Percentiles rank a stretch among this genome's conserved stretches.
These are phyloP conservation scores for rabbit (Oryctolagus cuniculus) DNA, from an alignment of 2,113 vertebrate genomes.

Conservation along the genomic window DNA sequence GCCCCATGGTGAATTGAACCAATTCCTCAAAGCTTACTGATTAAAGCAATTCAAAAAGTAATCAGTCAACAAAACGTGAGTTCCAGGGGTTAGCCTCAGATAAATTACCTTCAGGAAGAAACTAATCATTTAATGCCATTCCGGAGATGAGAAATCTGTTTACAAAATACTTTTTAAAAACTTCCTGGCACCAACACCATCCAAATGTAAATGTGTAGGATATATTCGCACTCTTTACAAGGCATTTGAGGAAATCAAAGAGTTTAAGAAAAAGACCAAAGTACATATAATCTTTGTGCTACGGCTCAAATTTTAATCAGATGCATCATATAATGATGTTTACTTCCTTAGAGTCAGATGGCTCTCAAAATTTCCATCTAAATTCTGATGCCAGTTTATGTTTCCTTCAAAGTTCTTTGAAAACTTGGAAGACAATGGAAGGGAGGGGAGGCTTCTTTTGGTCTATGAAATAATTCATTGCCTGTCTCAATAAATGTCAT, in stretches of 20 bases:
- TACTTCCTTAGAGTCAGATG: background rate
- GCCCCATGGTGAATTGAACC: background rate
- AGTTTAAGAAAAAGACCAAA: conserved; percentile 17
- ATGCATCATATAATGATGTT: background rate
- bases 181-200: background rate
- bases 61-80: background rate
- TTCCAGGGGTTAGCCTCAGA: background rate
- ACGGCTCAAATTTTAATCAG: background rate
- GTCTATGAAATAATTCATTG: conserved; percentile 23
- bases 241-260: conserved; percentile 11
- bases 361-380: conserved; percentile 21
- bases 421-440: background rate
- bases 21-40: background rate
- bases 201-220: background rate
- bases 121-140: conserved; percentile 35
- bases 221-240: background rate
- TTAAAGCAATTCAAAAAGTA: conserved; percentile 58
- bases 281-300: background rate
- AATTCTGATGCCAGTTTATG: background rate
- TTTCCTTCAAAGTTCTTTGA: conserved; percentile 34
- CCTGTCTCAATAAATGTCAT: conserved; percentile 1
- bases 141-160: background rate
- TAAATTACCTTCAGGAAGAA: conserved; percentile 42
- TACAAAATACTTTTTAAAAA: conserved; percentile 52
- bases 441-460: background rate